Base-by-base conservation (phyloP, 2,113 vertebrate genomes). In the Eretmochelys imbricata region DNA sequence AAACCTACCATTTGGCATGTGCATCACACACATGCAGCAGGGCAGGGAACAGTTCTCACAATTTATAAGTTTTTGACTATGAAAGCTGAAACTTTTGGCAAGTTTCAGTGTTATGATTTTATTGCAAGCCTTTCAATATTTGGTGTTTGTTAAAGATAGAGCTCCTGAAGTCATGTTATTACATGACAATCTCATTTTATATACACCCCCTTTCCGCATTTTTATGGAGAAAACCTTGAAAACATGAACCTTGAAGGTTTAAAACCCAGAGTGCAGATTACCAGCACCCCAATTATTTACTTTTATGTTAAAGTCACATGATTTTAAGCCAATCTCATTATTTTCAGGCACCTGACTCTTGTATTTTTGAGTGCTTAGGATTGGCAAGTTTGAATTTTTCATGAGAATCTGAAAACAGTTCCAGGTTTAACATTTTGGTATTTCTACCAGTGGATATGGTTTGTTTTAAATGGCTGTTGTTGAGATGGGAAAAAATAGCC, bases 321-420 rank as follows among this genome's bases (percentile, higher is more conserved):
- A 69, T 10, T 69, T n/a, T 20, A 38, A 69, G 8, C 35, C 35
- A 38, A n/a, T 72, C 35, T 62, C 13, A 59, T 38, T 75, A 48
- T 78, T 78, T 78, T 46, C 20, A 13, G 75, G 24, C 11, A 78
- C 24, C 25, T 48, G 25, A 78, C 24, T 46, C 11, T 48, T 78
- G 75, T 46, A 46, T 78, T 48, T 78, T 78, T 42, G 72, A 76
- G 42, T 4, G 8, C 2, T 76, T 76, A 46, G 42, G 25, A 29
- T 16, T 48, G 42, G 38, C 72, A 46, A 46, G 38, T 46, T 25
- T 46, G 38, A 46, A 46, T 31, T 53, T 49, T 93, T 82, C 75
- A 88, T 38, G 38, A 31, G 51, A 92, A 92, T 80, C n/a, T 62
- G 51, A 91, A 22, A 89, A 76, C 59, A 38, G 3, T 57, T 95